phyloP scores from a whole-genome alignment of 2,797 vertebrate genomes.

The Muscicapa striata region DNA sequence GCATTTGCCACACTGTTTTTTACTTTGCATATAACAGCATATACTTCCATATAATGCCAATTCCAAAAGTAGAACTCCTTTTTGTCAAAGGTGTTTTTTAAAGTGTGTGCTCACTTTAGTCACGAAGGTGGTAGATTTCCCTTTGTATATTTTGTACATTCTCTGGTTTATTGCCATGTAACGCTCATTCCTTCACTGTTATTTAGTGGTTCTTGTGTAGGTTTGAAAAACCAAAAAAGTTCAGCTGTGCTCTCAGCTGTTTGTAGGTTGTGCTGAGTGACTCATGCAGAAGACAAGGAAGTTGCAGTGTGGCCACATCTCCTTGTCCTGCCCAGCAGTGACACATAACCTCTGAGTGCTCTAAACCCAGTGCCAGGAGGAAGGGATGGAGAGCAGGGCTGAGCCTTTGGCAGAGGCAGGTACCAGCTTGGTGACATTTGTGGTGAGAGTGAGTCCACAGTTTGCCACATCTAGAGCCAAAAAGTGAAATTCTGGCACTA shows the following conservation, averaged over 20 bases:
- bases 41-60: background rate
- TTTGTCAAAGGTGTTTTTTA: background rate
- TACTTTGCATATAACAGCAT: background rate
- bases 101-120: background rate
- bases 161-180: background rate
- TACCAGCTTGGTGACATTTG: fast-evolving
- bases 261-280: background rate
- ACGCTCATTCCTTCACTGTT: background rate
- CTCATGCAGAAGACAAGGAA: background rate
- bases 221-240: background rate
- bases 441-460: background rate
- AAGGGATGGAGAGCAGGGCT: background rate
- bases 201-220: background rate
- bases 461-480: background rate
- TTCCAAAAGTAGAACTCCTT: background rate
- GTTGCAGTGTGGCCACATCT: background rate
- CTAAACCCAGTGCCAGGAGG: background rate
- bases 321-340: background rate
- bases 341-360: fast-evolving
- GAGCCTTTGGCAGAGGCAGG: background rate
- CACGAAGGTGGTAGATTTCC: background rate
- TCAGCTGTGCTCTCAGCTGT: background rate
- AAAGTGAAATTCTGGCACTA: background rate
- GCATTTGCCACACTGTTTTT: background rate
- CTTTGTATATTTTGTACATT: background rate